Base-by-base conservation (phyloP, 2,113 vertebrate species). In the Ammodytes dubius region DNA sequence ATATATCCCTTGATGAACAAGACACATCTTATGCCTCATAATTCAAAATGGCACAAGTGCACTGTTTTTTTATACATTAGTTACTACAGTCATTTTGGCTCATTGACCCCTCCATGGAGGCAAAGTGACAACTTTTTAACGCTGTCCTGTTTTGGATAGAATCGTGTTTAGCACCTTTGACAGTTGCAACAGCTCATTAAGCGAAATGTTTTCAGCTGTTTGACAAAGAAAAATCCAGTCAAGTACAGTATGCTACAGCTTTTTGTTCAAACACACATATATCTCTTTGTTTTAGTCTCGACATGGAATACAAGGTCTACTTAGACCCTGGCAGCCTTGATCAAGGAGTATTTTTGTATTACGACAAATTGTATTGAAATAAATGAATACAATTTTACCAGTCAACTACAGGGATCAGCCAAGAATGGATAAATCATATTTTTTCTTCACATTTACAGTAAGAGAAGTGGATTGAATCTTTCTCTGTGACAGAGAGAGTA, bases 91-190 rank as follows among this genome's bases (percentile, higher is more conserved):
- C 40, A 37, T 83, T 87, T 85, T 71, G 82, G 85, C 85, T 86
- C 73, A 80, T 66, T 82, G 78, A 88, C 57, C 65, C 27, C 60
- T 65, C 64, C 70, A 45, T 74, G 9, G 47, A 86, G 47, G 66
- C 52, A 61, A 27, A 70, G 53, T 39, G 71, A 46, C 63, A 66
- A 70, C 54, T 54, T 68, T 73, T 75, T 7, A 82, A 64, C 43
- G 66, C 60, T 70, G 42, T 77, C 59, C 42, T 27, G 27, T 13
- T 85, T 45, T 60, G 54, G 77, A 66, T 65, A 53, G 46, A 75
- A 84, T 71, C 35, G 5, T 27, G 68, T 86, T 83, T 85, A 92
- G 92, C 92, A 91, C 90, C 92, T 87, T 81, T 71, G 74, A 86
- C 81, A 80, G 77, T 82, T 78, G 58, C 49, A 75, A 83, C 40